Conservation (phyloP, 2,113 vertebrate species). For the Xenus cinereus region DNA sequence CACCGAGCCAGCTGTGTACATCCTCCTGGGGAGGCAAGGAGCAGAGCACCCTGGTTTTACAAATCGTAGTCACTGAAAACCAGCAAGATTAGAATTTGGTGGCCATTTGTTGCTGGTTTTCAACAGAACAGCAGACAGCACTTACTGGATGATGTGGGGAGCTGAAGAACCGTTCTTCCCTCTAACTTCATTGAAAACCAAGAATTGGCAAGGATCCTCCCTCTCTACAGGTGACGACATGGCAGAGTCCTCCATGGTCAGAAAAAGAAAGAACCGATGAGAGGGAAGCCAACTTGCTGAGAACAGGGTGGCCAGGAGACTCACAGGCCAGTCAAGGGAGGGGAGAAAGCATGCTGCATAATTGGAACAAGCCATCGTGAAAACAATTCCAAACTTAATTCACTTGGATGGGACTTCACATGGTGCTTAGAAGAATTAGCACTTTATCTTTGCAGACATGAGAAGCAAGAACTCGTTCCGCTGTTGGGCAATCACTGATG, state of each 20-base stretch:
- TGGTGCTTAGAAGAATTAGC: background rate
- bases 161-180: background rate
- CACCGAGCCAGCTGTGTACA: background rate
- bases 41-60: background rate
- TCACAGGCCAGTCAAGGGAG: background rate
- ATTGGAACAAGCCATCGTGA: background rate
- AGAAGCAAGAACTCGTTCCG: background rate
- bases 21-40: background rate
- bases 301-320: background rate
- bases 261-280: background rate
- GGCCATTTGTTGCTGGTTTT: background rate
- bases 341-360: background rate
- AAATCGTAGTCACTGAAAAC: background rate
- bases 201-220: background rate
- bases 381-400: background rate
- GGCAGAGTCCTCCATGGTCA: accelerated
- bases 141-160: background rate
- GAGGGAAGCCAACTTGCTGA: background rate
- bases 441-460: background rate
- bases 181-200: background rate
- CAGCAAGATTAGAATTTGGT: background rate
- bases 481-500: background rate
- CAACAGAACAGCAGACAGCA: background rate
- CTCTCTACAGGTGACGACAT: background rate
- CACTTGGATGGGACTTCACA: background rate